Evolutionary conservation across 1,140 invertebrate species (phyloP), one percentile per base, ranked within the genome.

Genomic region (Drosophila sechellia): DNA sequence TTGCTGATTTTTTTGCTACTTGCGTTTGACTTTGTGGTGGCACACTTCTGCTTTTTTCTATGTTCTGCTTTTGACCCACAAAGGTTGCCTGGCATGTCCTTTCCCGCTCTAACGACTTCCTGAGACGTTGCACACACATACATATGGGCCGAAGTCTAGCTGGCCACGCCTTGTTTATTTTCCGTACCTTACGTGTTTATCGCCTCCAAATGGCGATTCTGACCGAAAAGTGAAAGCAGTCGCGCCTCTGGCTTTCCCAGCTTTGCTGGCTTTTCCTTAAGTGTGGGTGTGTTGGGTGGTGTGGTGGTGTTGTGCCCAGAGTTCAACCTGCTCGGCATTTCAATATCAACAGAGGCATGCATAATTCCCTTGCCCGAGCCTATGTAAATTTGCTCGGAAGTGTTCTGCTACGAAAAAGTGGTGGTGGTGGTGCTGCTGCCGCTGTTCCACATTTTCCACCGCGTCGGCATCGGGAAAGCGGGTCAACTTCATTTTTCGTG

Each of bases 271-370:
- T 42, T 74, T 42, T 8, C 35, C 54, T 45, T 25, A 35, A 5
- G 42, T 68, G 37, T 37, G 35, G 35, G 35, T 37, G 52, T 27
- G 37, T 13, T 65, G 46, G 60, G 72, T 84, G 77, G 72, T 66
- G 22, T 72, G 15, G 15, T 15, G 22, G 15, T 17, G 39, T 48
- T 25, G 27, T 10, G 57, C n/a, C 10, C n/a, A 17, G 8, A 74
- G 77, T 77, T 85, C 65, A 80, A 79, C 60, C 63, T 68, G 63
- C 60, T 69, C 55, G 79, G 68, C 76, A 87, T 89, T 87, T 87
- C 84, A 87, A 87, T 87, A 87, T 87, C 84, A 87, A 87, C 84
- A 78, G 79, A 48, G 79, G 75, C 83, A 87, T 87, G 84, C 84
- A 87, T 84, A 87, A 89, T 87, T 89, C 63, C 69, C 75, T 78